Evolutionary conservation across 2,113 vertebrate genomes (phyloP), one percentile per base, ranked within the genome.

Genomic region (Onychostoma macrolepis): DNA sequence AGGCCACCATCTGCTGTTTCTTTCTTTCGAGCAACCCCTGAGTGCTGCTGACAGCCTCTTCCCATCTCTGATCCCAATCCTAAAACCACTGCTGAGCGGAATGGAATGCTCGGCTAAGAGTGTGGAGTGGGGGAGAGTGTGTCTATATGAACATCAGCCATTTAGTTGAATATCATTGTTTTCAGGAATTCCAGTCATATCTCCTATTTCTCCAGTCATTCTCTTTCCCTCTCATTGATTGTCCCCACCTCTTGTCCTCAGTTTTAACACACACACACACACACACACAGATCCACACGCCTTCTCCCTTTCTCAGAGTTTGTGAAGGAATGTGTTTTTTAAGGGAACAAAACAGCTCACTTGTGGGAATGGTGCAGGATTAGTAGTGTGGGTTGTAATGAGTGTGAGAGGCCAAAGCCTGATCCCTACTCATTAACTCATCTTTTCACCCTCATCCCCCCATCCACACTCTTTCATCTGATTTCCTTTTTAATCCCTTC

Each of bases 1-100:
- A 96, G 96, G 94, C 92, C 96, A 96, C 97, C 97, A 99, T 99
- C 97, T 99, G 97, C 97, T 98, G 96, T 96, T 97, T 97, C 97
- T 97, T 97, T 98, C 96, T 97, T 93, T 93, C 96, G 80, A 78
- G 94, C 95, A 95, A 96, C 96, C 96, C 96, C 92, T 95, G 88
- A 90, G 96, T 93, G 95, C 96, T 94, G 95, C 94, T 93, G 94
- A 96, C 95, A 94, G 96, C 95, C 95, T 91, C 91, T 88, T 50
- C 89, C 89, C 91, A 92, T 95, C 96, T 96, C 96, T 96, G 97
- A 97, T 97, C 96, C 97, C 95, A 96, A 96, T 95, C 94, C 95
- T 95, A 94, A 90, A 95, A 94, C 92, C 94, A 92, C 95, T 87
- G 87, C 92, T 24, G 36, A 0, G 13, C 6, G 89, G 93, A 94